Conservation (phyloP, 2,888 invertebrate genomes). For the Eristalis tenax region DNA sequence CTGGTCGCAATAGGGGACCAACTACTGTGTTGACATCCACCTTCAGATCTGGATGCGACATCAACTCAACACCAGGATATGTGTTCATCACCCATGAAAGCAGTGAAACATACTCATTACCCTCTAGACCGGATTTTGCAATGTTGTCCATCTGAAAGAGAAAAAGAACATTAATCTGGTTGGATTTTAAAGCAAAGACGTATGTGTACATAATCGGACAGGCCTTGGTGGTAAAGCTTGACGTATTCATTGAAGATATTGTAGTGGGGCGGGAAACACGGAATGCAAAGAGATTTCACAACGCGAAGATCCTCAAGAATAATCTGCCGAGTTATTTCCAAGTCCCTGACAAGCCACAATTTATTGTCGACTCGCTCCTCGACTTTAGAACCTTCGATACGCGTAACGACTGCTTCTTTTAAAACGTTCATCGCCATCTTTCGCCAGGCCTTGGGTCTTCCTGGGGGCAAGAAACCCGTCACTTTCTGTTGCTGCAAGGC, state of each 20-base stretch:
- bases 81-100: slow-evolving; percentile 96
- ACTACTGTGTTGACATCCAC: slow-evolving; percentile 86
- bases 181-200: background rate
- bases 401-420: slow-evolving; percentile 89
- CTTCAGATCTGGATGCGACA: slow-evolving; percentile 93
- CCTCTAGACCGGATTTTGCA: slow-evolving; percentile 93
- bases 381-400: slow-evolving; percentile 96
- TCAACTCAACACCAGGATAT: slow-evolving; percentile 93
- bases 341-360: slow-evolving; percentile 96
- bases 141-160: slow-evolving; percentile 89
- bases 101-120: slow-evolving; percentile 97
- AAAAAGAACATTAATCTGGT: background rate
- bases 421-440: slow-evolving; percentile 91
- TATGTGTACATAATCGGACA: slow-evolving; percentile 87
- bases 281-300: slow-evolving; percentile 93
- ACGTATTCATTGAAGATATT: slow-evolving; percentile 96
- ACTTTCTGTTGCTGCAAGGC: slow-evolving; percentile 85
- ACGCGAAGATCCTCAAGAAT: slow-evolving; percentile 95
- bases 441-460: slow-evolving; percentile 96
- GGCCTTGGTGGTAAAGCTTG: slow-evolving; percentile 94
- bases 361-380: slow-evolving; percentile 95
- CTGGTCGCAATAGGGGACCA: slow-evolving; percentile 89
- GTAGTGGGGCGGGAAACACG: slow-evolving; percentile 97
- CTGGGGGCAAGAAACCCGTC: slow-evolving; percentile 95
- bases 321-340: slow-evolving; percentile 93